These are phyloP conservation scores for Eurytoma adleriae DNA, from an alignment of 2,888 invertebrate genomes.

Conservation along the genomic window DNA sequence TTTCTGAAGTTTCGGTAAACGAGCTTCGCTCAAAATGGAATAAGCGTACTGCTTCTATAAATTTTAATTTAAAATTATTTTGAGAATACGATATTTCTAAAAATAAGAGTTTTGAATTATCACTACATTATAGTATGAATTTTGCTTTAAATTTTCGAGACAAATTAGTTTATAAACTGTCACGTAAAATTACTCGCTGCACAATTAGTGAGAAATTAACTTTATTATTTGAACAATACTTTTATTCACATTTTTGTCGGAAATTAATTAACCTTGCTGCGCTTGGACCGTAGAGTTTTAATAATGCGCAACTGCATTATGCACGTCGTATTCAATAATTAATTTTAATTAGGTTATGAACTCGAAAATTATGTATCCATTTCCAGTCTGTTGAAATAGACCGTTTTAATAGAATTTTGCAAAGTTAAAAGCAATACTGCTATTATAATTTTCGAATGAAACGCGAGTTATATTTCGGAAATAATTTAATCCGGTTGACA, in stretches of 20 bases:
- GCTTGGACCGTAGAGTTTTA: too few species aligned
- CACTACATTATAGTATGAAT: too few species aligned
- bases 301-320: neutral
- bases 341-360: neutral
- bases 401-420: neutral
- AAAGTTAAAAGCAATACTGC: neutral
- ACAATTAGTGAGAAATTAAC: too few species aligned
- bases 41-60: too few species aligned
- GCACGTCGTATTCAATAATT: neutral
- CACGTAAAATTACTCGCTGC: too few species aligned
- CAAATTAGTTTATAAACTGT: too few species aligned
- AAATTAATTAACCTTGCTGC: neutral
- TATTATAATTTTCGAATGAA: neutral
- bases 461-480: neutral
- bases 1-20: neutral
- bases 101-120: too few species aligned
- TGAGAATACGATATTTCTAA: too few species aligned
- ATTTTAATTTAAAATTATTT: too few species aligned
- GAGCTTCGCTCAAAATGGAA: too few species aligned
- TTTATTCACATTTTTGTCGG: neutral
- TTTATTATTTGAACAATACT: neutral
- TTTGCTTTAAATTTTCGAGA: too few species aligned
- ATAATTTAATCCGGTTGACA: too few species aligned
- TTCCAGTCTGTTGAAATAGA: neutral
- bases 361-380: neutral